Percentiles rank a stretch among this genome's conserved stretches.
phyloP scores from a whole-genome alignment of 2,113 vertebrate species.

The Lota lota region DNA sequence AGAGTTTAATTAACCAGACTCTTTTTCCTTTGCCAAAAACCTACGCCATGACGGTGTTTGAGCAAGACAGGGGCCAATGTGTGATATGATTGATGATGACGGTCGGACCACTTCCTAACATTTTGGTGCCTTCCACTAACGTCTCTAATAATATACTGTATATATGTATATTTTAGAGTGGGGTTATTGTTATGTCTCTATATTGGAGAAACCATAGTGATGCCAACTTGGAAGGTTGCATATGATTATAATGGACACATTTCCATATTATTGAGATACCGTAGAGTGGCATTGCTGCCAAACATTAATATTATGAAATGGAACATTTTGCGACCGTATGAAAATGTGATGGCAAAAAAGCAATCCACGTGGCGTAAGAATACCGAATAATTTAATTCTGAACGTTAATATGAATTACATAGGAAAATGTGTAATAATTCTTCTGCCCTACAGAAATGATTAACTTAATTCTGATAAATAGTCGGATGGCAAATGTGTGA shows the following conservation, averaged over 20 bases:
- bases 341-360: conserved; percentile 51
- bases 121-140: conserved; percentile 8
- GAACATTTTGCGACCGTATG: conserved; percentile 44
- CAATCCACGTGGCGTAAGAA: conserved; percentile 81
- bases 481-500: conserved; percentile 97
- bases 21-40: conserved; percentile 93
- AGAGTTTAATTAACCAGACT: conserved; percentile 95
- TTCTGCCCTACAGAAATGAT: conserved; percentile 99
- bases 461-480: conserved; percentile 99
- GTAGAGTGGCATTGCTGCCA: conserved; percentile 16
- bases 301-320: conserved; percentile 34
- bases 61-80: conserved; percentile 24
- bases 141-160: conserved; percentile 1
- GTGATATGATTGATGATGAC: conserved; percentile 25
- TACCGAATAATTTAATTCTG: conserved; percentile 97
- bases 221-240: conserved; percentile 39
- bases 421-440: conserved; percentile 98
- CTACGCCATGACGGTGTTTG: conserved; percentile 79
- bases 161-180: background rate
- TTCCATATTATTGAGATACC: conserved; percentile 53
- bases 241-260: conserved; percentile 54
- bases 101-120: conserved; percentile 4
- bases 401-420: conserved; percentile 99
- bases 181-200: conserved; percentile 52
- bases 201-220: conserved; percentile 40